Base-by-base conservation (phyloP, 2,888 invertebrate genomes). In the Philaethria dido region DNA sequence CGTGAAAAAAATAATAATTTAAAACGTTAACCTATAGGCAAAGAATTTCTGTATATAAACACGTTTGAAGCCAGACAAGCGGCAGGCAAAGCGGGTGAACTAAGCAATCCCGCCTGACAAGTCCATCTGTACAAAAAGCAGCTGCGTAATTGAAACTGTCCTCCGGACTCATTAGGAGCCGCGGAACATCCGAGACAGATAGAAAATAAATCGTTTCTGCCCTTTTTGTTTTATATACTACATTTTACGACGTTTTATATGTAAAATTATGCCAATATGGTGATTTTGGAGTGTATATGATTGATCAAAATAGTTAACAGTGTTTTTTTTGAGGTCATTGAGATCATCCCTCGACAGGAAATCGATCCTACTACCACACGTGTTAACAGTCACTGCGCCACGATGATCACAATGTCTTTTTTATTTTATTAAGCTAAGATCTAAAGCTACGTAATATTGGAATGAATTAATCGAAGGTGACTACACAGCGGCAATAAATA, bases 131-230 rank as follows among this genome's bases (percentile, higher is more conserved):
- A 73, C 73, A 77, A 78, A 77, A 74, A 73, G 73, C 81, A 81
- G 79, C 82, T 83, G 82, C 73, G 74, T 79, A 84, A 84, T 84
- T 82, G 82, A 82, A 84, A 84, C 77, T 73, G 78, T 79, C 76
- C 76, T 73, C 74, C 70, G 77, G 75, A 70, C 80, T 82, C 82
- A 83, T 84, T 84, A 84, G 77, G 73, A 75, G 73, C 72, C 73
- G 63, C 71, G 63, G 72, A 68, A 72, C 71, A 74, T 75, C 69
- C 74, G 73, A 73, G 70, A 72, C 70, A 71, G 70, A 75, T 75
- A 75, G 74, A 77, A 71, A 77, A 71, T 67, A 71, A 65, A 71
- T 69, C 60, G 66, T 70, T 62, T 66, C 62, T 71, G 62, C 45
- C 68, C 42, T 70, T 64, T n/a, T 66, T 64, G 57, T 68, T 52